Base-by-base conservation (phyloP, 2,797 vertebrate genomes). In the Manis javanica region DNA sequence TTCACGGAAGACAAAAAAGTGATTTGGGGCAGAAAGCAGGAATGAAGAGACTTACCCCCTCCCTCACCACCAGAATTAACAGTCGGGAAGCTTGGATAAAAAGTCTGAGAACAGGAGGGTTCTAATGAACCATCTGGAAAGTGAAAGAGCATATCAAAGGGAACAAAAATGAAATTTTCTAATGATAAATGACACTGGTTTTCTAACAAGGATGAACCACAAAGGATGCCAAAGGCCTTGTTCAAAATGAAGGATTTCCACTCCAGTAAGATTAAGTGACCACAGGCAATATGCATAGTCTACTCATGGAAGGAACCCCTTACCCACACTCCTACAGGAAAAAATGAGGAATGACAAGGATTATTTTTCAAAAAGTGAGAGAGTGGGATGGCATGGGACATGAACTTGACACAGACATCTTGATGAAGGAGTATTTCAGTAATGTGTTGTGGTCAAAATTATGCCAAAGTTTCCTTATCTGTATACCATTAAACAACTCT, bases 51-150 rank as follows among this genome's bases (percentile, higher is more conserved):
- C 82, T 39, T 39, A 68, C 79, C 79, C 61, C 61, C 64, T 72
- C 86, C 90, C 78, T 87, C 72, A 26, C 74, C 15, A 37, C 77
- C 34, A 64, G 93, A 81, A 46, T 2, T 19, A 83, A 68, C 86
- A 77, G 85, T 66, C 12, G 95, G 94, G 59, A 68, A 77, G 81
- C 79, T 39, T 2, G 1, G n/a, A 68, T 46, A 69, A n/a, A 74
- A 69, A 61, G 85, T 23, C 68, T 61, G 57, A 53, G 63, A 90
- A 85, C 71, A 94, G 91, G 37, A 87, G 89, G 89, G 82, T 72
- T 89, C 97, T 83, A 95, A 95, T 46, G 81, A 95, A 90, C 95
- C 96, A 94, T 93, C 89, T 75, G 96, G 88, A 91, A 84, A 31
- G 78, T 59, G 66, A 63, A 59, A 72, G 63, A 89, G 55, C 87